Conservation (phyloP, 2,113 vertebrate genomes). For the Oryzias melastigma region DNA sequence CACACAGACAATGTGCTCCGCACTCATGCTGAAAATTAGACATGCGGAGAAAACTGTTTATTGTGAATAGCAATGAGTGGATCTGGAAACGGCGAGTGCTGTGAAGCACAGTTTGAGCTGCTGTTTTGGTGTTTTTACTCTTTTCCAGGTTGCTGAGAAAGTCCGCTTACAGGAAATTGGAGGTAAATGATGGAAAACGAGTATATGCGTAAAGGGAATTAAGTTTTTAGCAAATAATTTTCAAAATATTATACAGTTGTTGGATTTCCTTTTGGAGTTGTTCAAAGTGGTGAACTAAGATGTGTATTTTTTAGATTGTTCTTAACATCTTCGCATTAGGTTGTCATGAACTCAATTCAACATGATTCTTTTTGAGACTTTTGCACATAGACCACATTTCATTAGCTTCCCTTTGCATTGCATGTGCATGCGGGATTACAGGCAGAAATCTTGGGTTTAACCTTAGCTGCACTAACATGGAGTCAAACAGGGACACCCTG, state of each 20-base stretch:
- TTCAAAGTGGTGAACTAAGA: not conserved
- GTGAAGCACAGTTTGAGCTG: conserved; percentile 39
- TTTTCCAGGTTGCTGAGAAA: conserved; percentile 25
- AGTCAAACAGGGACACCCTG: conserved; percentile 37
- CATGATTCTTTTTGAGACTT: not conserved
- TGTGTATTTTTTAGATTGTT: no score
- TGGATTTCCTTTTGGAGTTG: not conserved
- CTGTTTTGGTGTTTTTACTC: conserved; percentile 14
- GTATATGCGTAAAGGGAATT: not conserved
- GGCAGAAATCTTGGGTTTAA: conserved; percentile 53
- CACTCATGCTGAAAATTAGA: conserved; percentile 15
- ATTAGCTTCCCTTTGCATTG: conserved; percentile 6
- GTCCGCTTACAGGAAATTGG: conserved; percentile 3
- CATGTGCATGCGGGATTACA: conserved; percentile 38
- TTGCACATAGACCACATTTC: not conserved
- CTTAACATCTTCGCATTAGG: not conserved
- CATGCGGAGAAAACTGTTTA: conserved; percentile 12
- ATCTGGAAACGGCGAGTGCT: conserved; percentile 1
- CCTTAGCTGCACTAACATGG: conserved; percentile 3
- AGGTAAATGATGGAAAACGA: conserved; percentile 15
- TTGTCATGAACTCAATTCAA: no score
- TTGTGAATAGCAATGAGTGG: conserved; percentile 16
- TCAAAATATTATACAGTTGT: not conserved
- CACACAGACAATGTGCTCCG: conserved; percentile 23
- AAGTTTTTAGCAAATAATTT: not conserved